Conservation (phyloP, 2,113 vertebrate genomes). For the Zootoca vivipara region DNA sequence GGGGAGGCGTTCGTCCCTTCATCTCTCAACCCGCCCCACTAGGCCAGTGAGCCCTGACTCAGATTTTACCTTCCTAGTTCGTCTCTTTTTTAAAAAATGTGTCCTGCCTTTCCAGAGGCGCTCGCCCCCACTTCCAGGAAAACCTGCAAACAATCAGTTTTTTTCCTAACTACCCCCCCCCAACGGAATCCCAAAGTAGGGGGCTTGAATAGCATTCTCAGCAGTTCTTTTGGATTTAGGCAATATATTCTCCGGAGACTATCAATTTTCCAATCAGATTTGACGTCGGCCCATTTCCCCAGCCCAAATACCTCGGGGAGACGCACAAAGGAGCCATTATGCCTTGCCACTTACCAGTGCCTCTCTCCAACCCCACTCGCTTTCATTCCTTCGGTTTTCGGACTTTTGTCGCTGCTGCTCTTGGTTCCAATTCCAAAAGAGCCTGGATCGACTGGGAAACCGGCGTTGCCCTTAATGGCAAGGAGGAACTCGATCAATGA, state of each 20-base stretch:
- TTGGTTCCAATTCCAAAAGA: not conserved
- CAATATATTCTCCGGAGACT: not conserved
- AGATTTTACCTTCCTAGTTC: not conserved
- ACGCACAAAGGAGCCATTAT: fast-evolving
- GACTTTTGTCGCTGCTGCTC: not conserved
- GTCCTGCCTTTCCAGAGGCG: not conserved
- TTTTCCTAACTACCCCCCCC: not conserved
- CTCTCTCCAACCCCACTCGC: fast-evolving
- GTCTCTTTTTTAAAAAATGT: not conserved
- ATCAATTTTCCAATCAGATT: not conserved
- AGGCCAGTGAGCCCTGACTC: not conserved
- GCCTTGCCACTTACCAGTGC: fast-evolving
- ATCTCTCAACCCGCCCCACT: not conserved
- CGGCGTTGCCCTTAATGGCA: constrained; percentile 34
- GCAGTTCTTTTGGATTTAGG: not conserved
- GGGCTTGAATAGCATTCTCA: not conserved
- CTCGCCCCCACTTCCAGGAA: not conserved
- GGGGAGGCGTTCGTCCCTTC: not conserved
- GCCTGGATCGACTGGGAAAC: constrained; percentile 10
- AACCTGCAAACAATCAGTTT: not conserved
- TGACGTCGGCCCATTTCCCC: not conserved
- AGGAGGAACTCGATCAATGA: constrained; percentile 42
- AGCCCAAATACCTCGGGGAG: not conserved
- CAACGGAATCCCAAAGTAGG: not conserved
- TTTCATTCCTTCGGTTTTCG: fast-evolving